Percentiles rank a stretch among this genome's conserved stretches.
phyloP scores from a whole-genome alignment of 2,797 vertebrate genomes.

The Antrozous pallidus region DNA sequence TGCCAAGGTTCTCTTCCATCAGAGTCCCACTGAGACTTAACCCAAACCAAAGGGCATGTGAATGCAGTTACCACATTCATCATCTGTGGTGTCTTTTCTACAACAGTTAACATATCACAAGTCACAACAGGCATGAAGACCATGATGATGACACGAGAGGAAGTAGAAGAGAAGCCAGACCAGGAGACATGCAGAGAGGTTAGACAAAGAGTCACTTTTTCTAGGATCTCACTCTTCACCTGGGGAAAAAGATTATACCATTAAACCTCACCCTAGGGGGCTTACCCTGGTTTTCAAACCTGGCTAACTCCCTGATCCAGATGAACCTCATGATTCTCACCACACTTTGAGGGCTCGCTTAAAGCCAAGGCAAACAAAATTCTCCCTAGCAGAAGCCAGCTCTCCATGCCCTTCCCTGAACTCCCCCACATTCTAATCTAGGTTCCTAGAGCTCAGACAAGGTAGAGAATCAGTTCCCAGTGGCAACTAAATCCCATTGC shows the following conservation, averaged over 20 bases:
- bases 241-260: not conserved
- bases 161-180: not conserved
- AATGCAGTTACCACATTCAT: not conserved
- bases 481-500: constrained; percentile 12
- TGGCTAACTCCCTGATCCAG: not conserved
- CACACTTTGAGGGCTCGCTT: not conserved
- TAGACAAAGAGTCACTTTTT: not conserved
- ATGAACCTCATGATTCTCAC: not conserved
- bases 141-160: not conserved
- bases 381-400: not conserved
- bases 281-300: not conserved
- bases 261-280: not conserved
- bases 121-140: not conserved
- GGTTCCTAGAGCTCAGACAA: not conserved
- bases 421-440: not conserved
- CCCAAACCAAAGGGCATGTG: not conserved
- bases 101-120: not conserved
- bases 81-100: not conserved
- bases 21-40: not conserved
- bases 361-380: not conserved
- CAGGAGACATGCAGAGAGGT: not conserved
- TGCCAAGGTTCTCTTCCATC: not conserved
- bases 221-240: not conserved
- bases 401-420: not conserved
- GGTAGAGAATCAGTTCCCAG: not conserved